Conservation (phyloP, 2,113 vertebrate genomes). For the Terrapene triunguis region DNA sequence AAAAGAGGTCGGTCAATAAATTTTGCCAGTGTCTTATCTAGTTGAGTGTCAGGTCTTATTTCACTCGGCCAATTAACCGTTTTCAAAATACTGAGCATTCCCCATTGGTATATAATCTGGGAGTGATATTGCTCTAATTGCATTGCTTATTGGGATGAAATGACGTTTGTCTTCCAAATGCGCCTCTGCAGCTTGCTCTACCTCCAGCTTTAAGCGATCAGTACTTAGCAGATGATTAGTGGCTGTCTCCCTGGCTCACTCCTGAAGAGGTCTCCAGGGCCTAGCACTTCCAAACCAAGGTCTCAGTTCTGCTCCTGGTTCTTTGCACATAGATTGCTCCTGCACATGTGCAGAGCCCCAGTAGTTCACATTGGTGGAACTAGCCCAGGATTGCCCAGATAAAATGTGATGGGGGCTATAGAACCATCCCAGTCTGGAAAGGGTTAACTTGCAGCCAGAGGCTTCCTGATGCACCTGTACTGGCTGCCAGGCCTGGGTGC, state of each 20-base stretch:
- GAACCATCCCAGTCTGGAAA: too few species aligned
- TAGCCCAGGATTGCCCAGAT: neutral
- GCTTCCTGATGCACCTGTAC: too few species aligned
- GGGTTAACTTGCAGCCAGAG: too few species aligned
- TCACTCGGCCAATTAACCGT: neutral
- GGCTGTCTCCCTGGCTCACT: neutral
- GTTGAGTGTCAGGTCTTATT: neutral
- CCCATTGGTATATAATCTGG: rapidly evolving
- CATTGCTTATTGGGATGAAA: neutral
- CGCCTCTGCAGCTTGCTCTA: neutral
- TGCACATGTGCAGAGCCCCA: neutral
- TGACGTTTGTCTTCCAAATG: neutral
- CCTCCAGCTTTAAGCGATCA: neutral
- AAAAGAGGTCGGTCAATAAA: conserved; percentile 47
- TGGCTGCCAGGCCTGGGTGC: too few species aligned
- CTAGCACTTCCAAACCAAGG: neutral
- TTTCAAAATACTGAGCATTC: neutral
- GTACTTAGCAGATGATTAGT: neutral
- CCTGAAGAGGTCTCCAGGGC: neutral
- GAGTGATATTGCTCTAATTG: neutral
- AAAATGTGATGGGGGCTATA: neutral
- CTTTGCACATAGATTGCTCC: neutral
- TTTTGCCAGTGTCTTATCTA: neutral
- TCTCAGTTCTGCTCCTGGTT: neutral
- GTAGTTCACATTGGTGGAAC: neutral